These are phyloP conservation scores for Hipparchia sbordonii DNA, from an alignment of 2,888 invertebrate species.

Conservation along the genomic window DNA sequence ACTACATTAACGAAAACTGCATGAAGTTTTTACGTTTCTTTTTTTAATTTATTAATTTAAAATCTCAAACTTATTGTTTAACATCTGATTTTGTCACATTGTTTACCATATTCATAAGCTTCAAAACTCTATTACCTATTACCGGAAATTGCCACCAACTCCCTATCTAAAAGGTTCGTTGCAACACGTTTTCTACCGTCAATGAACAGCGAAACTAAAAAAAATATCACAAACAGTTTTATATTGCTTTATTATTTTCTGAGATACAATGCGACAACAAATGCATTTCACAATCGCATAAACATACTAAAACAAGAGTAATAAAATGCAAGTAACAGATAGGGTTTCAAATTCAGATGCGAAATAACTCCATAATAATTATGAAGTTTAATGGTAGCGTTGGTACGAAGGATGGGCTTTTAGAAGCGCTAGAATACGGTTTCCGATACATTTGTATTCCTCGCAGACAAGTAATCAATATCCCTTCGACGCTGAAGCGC, in stretches of 20 bases:
- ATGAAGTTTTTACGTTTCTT: too few relatives aligned
- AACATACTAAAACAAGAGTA: neutral
- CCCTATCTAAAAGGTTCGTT: too few relatives aligned
- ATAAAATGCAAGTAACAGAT: neutral
- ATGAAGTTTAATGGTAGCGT: conserved; percentile 73
- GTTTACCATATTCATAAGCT: too few relatives aligned
- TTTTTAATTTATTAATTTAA: too few relatives aligned
- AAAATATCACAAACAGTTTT: too few relatives aligned
- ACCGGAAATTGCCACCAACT: too few relatives aligned
- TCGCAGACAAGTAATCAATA: conserved; percentile 80
- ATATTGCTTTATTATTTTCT: neutral
- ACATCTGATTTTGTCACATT: too few relatives aligned
- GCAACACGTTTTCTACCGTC: neutral
- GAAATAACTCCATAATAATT: neutral
- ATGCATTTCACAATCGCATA: neutral
- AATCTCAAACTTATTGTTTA: too few relatives aligned
- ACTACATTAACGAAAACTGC: too few relatives aligned
- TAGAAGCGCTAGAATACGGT: conserved; percentile 61
- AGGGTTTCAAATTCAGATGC: conserved; percentile 1
- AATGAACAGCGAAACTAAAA: neutral
- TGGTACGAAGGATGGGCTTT: conserved; percentile 68
- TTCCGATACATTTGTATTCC: conserved; percentile 80
- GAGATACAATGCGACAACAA: neutral
- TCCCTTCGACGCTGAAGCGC: conserved; percentile 65
- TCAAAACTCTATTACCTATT: too few relatives aligned